A percentile compares a stretch with the other conserved stretches of the same genome.
phyloP scores from a whole-genome alignment of 2,113 vertebrate genomes.

The Hippocampus mohnikei region DNA sequence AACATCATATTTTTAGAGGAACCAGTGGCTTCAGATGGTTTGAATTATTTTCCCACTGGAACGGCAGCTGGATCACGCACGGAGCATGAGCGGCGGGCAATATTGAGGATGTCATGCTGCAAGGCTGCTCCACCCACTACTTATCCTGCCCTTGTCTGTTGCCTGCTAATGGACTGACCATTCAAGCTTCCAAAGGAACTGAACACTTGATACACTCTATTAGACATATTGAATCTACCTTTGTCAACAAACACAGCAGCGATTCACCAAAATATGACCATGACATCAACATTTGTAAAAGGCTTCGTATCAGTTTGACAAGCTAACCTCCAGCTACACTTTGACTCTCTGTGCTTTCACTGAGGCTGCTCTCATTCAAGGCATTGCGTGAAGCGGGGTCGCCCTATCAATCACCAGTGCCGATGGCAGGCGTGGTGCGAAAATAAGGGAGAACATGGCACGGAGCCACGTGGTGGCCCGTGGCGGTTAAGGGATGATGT shows the following conservation, averaged over 20 bases:
- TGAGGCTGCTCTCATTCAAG: slow-evolving; percentile 29
- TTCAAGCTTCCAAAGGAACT: background rate
- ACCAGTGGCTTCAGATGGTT: slow-evolving; percentile 14
- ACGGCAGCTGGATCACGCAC: slow-evolving; percentile 24
- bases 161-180: slow-evolving; percentile 12
- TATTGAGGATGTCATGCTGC: slow-evolving; percentile 4
- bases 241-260: background rate
- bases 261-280: background rate
- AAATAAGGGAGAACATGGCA: slow-evolving; percentile 12
- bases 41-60: slow-evolving; percentile 17
- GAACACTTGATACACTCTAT: no score
- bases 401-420: slow-evolving; percentile 45
- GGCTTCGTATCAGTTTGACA: slow-evolving; percentile 19
- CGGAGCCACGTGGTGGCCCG: background rate
- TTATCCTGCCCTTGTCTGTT: slow-evolving; percentile 4
- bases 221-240: no score
- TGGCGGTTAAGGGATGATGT: background rate
- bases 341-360: slow-evolving; percentile 20
- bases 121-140: slow-evolving; percentile 2
- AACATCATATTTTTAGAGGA: slow-evolving; percentile 3
- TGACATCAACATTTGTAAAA: background rate
- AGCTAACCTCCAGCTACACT: background rate
- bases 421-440: slow-evolving; percentile 30
- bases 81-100: slow-evolving; percentile 14
- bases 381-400: slow-evolving; percentile 38